Percentiles rank a stretch among this genome's conserved stretches.
Evolutionary conservation across 2,797 vertebrate species (phyloP).

Genomic region (Neoniphon sammara): DNA sequence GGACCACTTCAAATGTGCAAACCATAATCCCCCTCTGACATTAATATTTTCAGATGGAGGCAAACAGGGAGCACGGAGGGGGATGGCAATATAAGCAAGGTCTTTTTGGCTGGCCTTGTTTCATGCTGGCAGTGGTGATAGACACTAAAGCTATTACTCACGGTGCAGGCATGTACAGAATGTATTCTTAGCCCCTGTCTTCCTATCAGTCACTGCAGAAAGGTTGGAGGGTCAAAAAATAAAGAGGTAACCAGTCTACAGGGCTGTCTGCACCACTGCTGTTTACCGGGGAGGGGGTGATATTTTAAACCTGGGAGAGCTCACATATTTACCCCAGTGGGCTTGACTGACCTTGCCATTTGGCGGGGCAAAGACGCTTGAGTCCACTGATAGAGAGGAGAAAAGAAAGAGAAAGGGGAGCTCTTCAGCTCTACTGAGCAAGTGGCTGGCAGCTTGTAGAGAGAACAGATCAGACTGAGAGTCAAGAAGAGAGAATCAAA

Average conservation of each 20-base stretch:
- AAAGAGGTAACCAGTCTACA: conserved; percentile 89
- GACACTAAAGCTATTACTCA: conserved; percentile 88
- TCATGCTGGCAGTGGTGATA: conserved; percentile 75
- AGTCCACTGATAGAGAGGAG: conserved; percentile 60
- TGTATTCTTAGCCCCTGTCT: conserved; percentile 88
- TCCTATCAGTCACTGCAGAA: conserved; percentile 88
- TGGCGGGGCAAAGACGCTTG: conserved; percentile 73
- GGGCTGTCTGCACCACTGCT: conserved; percentile 79
- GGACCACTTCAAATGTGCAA: conserved; percentile 75
- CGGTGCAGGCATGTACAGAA: conserved; percentile 86
- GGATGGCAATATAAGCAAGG: conserved; percentile 64
- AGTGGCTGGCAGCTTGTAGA: conserved; percentile 36
- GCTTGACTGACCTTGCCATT: conserved; percentile 81
- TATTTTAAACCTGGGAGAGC: conserved; percentile 80
- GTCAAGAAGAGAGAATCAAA: conserved; percentile 12
- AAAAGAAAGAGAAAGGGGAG: conserved; percentile 45
- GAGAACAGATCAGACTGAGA: conserved; percentile 5
- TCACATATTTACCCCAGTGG: conserved; percentile 84
- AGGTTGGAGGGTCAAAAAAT: conserved; percentile 91
- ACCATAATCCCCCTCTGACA: conserved; percentile 79
- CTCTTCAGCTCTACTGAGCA: conserved; percentile 33
- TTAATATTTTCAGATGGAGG: conserved; percentile 78
- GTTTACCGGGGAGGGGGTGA: conserved; percentile 84
- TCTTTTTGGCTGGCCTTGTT: conserved; percentile 82
- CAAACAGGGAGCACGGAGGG: conserved; percentile 42